Evolutionary conservation across 2,888 invertebrate genomes (phyloP).

Genomic region (Eristalinus sepulchralis): DNA sequence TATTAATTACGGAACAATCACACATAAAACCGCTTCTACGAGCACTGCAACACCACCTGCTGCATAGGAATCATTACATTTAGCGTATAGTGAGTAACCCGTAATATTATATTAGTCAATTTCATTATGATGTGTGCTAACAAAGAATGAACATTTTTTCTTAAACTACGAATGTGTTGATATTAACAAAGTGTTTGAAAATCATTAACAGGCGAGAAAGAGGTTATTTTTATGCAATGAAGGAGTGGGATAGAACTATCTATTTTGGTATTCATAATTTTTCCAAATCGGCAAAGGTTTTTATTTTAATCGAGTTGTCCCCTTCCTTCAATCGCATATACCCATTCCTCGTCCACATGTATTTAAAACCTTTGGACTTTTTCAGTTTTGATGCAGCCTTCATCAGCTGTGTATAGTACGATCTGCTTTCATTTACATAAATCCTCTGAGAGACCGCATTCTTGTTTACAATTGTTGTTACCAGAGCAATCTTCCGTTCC

Average conservation of each 20-base stretch:
- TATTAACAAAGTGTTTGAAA: constrained; percentile 1
- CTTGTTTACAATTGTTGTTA: constrained; percentile 4
- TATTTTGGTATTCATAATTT: neutral
- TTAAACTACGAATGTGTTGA: constrained; percentile 1
- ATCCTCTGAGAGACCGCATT: constrained; percentile 7
- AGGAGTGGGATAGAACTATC: neutral
- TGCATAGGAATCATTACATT: too few relatives aligned
- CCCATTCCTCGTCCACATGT: constrained; percentile 12
- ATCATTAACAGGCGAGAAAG: neutral
- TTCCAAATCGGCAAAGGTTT: constrained; percentile 5
- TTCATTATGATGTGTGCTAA: too few relatives aligned
- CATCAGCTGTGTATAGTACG: neutral
- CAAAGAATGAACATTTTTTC: too few relatives aligned
- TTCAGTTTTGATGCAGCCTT: neutral
- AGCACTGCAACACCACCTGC: too few relatives aligned
- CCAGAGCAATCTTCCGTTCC: neutral
- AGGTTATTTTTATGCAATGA: constrained; percentile 1
- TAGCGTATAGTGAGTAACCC: too few relatives aligned
- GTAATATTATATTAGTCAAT: too few relatives aligned
- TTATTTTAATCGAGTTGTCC: too few relatives aligned
- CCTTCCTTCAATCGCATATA: constrained; percentile 18
- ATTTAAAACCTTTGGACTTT: constrained; percentile 6
- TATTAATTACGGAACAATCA: too few relatives aligned
- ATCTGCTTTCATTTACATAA: constrained; percentile 7
- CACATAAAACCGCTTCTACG: too few relatives aligned